Evolutionary conservation across 2,888 invertebrate species (phyloP).

Genomic region (Lasioglossum malachurum): DNA sequence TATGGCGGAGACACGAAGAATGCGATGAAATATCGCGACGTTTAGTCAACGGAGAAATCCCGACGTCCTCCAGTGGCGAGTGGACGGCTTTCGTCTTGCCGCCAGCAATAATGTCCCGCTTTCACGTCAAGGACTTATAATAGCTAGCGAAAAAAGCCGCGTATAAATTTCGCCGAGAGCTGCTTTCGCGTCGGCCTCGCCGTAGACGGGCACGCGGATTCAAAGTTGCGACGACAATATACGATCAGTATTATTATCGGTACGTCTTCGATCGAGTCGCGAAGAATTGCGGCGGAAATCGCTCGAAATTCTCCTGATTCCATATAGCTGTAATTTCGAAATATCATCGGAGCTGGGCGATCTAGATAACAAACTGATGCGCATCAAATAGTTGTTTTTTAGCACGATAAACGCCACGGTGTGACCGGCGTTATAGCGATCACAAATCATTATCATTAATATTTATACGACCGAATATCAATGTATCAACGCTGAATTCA

Average conservation of each 20-base stretch:
- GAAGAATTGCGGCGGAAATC: background rate
- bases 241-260: constrained; percentile 24
- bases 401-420: too few relatives aligned
- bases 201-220: background rate
- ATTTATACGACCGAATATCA: too few relatives aligned
- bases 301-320: background rate
- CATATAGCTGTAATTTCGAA: background rate
- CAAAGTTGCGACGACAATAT: background rate
- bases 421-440: background rate
- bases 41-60: constrained; percentile 44
- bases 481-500: too few relatives aligned
- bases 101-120: constrained; percentile 37
- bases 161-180: constrained; percentile 37
- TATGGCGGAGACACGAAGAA: constrained; percentile 26
- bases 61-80: constrained; percentile 18
- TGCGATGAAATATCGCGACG: constrained; percentile 42
- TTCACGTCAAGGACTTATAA: constrained; percentile 16
- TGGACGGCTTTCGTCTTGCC: constrained; percentile 46
- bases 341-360: background rate
- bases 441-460: too few relatives aligned
- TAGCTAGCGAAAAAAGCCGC: background rate
- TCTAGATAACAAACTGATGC: too few relatives aligned
- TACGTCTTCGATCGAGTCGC: constrained; percentile 13
- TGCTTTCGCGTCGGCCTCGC: constrained; percentile 25
- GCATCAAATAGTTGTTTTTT: too few relatives aligned